phyloP scores from a whole-genome alignment of 2,888 invertebrate species.

The Polydrusus tereticollis region DNA sequence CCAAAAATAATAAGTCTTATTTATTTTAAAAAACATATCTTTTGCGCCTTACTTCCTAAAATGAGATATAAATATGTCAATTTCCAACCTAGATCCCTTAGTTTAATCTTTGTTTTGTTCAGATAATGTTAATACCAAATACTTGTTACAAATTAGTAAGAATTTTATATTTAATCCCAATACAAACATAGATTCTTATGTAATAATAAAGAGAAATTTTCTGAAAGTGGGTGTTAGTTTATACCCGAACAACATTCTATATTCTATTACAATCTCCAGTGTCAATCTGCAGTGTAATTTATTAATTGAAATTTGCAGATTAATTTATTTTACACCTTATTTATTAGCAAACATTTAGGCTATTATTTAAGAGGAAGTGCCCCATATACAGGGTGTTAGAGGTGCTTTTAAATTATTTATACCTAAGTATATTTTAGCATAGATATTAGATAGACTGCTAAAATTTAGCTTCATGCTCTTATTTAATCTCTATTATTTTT shows the following conservation, averaged over 20 bases:
- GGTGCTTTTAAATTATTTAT: too few relatives aligned
- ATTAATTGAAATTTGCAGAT: slow-evolving; percentile 9
- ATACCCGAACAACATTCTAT: slow-evolving; percentile 18
- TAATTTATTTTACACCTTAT: neutral
- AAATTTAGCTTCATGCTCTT: too few relatives aligned
- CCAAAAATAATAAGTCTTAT: too few relatives aligned
- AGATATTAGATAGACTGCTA: too few relatives aligned
- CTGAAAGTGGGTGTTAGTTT: slow-evolving; percentile 27
- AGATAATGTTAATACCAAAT: neutral
- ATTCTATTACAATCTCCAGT: slow-evolving; percentile 17
- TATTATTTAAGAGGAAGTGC: too few relatives aligned
- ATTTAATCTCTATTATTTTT: neutral
- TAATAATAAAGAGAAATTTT: slow-evolving; percentile 37
- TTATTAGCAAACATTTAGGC: too few relatives aligned
- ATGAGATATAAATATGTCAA: too few relatives aligned
- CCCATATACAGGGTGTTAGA: too few relatives aligned
- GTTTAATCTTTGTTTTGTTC: neutral
- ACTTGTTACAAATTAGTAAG: slow-evolving; percentile 2
- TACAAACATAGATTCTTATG: slow-evolving; percentile 27
- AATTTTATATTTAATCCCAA: slow-evolving; percentile 1
- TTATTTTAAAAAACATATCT: too few relatives aligned
- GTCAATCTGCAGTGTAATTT: slow-evolving; percentile 13
- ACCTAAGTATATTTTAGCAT: too few relatives aligned
- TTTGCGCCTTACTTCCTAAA: too few relatives aligned
- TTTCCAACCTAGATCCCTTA: too few relatives aligned